Evolutionary conservation across 2,113 vertebrate species (phyloP).

Genomic region (Stercorarius parasiticus): DNA sequence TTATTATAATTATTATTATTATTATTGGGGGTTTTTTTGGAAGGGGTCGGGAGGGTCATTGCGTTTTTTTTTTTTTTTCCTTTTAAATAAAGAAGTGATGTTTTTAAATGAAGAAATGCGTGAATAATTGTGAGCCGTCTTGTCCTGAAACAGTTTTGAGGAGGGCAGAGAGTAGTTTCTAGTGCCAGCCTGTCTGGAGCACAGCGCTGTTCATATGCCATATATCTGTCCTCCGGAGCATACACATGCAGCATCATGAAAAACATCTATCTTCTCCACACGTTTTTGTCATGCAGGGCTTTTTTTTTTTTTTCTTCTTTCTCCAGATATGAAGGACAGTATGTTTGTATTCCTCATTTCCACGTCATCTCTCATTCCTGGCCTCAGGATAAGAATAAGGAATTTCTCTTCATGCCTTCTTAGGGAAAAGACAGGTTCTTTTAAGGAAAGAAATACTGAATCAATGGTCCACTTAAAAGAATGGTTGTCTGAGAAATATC

Average conservation of each 20-base stretch:
- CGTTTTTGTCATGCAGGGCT: neutral
- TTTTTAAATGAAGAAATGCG: constrained; percentile 80
- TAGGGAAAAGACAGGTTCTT: constrained; percentile 33
- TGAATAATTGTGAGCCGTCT: constrained; percentile 74
- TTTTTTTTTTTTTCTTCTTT: neutral
- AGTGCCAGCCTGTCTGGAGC: neutral
- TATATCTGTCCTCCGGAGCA: constrained; percentile 33
- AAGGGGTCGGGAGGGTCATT: constrained; percentile 71
- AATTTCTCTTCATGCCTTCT: constrained; percentile 31
- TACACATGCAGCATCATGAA: constrained; percentile 53
- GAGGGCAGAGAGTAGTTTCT: constrained; percentile 50
- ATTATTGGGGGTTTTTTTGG: constrained; percentile 73
- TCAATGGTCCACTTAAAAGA: neutral
- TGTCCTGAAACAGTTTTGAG: constrained; percentile 67
- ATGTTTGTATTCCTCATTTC: neutral
- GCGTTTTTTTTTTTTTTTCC: constrained; percentile 71
- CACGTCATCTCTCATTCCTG: constrained; percentile 9
- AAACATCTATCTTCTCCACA: neutral
- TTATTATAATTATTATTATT: constrained; percentile 81
- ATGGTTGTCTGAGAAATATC: neutral
- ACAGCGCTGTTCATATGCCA: neutral
- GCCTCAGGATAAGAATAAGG: neutral
- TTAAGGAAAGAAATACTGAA: constrained; percentile 22
- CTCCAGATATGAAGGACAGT: constrained; percentile 23
- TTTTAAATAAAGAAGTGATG: constrained; percentile 80